These are phyloP conservation scores for Aspiorhynchus laticeps DNA, from an alignment of 2,113 vertebrate species.

Conservation along the genomic window DNA sequence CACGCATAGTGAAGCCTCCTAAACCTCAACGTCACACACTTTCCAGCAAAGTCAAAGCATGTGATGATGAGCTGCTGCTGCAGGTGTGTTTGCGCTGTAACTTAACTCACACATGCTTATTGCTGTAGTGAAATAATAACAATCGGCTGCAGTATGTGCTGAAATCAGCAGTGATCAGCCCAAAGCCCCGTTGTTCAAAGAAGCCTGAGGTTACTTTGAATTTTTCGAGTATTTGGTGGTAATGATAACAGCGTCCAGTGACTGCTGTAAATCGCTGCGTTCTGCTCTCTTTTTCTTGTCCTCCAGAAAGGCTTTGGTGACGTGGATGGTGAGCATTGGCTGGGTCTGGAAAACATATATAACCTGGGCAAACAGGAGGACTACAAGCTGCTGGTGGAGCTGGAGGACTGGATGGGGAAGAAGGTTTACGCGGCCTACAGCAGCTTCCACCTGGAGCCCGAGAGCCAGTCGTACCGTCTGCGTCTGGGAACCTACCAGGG, in stretches of 20 bases:
- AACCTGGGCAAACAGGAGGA: constrained; percentile 91
- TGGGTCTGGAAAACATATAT: constrained; percentile 93
- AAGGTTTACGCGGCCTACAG: constrained; percentile 97
- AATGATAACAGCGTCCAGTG: not conserved
- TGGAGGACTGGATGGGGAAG: constrained; percentile 98
- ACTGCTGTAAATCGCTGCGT: not conserved
- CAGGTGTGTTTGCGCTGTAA: not conserved
- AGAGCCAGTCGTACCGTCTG: constrained; percentile 88
- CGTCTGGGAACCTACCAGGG: constrained; percentile 93
- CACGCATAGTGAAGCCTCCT: not conserved
- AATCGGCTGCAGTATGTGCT: not conserved
- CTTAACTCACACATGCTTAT: not conserved
- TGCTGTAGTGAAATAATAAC: not conserved
- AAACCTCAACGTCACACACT: not conserved
- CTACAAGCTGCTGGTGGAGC: constrained; percentile 91
- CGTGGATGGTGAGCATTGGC: constrained; percentile 94
- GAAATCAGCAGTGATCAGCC: not conserved
- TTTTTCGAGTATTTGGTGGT: not conserved
- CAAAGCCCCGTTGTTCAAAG: not conserved
- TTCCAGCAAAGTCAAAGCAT: not conserved
- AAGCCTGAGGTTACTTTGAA: not conserved
- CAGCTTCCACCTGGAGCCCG: constrained; percentile 93
- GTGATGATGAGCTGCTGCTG: not conserved
- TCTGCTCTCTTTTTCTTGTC: not conserved
- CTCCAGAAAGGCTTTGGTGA: constrained; percentile 96